Conservation (phyloP, 2,888 invertebrate species). For the Mesorhabditis spiculigera region DNA sequence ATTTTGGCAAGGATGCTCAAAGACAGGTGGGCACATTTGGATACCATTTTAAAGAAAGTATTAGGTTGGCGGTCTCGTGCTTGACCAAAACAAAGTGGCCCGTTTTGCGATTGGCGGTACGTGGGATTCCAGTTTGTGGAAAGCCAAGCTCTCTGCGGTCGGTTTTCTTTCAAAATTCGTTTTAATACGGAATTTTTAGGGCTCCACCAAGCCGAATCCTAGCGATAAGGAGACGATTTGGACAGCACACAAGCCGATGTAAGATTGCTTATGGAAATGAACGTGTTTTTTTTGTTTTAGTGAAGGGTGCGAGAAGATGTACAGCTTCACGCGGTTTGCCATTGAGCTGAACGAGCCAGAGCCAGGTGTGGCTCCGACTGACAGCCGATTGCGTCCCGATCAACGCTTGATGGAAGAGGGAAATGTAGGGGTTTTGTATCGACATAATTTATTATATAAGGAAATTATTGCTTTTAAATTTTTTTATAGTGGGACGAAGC, state of each 20-base stretch:
- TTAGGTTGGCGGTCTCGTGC: slow-evolving; percentile 72
- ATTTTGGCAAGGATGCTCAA: slow-evolving; percentile 91
- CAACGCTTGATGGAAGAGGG: slow-evolving; percentile 91
- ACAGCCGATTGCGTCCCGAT: slow-evolving; percentile 86
- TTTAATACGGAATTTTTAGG: slow-evolving; percentile 5
- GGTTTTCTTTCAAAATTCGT: slow-evolving; percentile 13
- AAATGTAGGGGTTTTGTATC: slow-evolving; percentile 54
- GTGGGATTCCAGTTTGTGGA: slow-evolving; percentile 77
- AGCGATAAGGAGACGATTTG: background rate
- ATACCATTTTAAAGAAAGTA: background rate
- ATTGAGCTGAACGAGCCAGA: slow-evolving; percentile 94
- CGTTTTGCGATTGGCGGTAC: slow-evolving; percentile 76
- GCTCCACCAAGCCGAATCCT: no score
- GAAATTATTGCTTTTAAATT: background rate
- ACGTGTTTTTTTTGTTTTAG: slow-evolving; percentile 59
- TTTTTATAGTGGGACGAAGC: slow-evolving; percentile 76
- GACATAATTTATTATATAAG: background rate
- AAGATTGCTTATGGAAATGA: background rate
- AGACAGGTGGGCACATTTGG: slow-evolving; percentile 69
- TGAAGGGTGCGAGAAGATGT: slow-evolving; percentile 73
- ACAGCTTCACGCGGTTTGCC: slow-evolving; percentile 89
- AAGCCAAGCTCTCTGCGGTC: slow-evolving; percentile 11
- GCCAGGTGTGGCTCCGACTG: slow-evolving; percentile 86
- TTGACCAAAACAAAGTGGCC: slow-evolving; percentile 65
- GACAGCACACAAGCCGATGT: background rate